Evolutionary conservation across 2,113 vertebrate species (phyloP), one percentile per base, ranked within the genome.

Genomic region (Thermophis baileyi): DNA sequence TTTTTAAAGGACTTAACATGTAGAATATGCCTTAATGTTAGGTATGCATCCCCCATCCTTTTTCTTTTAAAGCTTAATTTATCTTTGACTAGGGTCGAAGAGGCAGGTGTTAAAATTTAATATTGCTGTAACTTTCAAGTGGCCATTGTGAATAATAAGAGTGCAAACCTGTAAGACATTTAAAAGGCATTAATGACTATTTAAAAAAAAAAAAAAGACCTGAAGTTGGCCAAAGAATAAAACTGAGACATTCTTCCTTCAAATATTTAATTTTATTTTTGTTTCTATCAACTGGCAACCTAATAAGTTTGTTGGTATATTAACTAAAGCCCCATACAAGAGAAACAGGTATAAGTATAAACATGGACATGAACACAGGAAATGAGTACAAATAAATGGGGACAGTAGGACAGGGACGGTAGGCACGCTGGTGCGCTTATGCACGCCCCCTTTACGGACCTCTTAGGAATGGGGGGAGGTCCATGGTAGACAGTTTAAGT

Each of bases 81-180:
- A 54, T 88, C 49, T 88, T 88, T 46, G 40, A 74, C 89, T 69
- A 25, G 7, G 11, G 86, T 88, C 27, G 27, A 24, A 57, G 86
- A 74, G 51, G 49, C 40, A 69, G 86, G 91, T 88, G 86, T 88
- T 92, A 60, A 88, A 92, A 88, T 92, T 92, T 92, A 92, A 88
- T 92, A 63, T 81, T 53, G 91, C 91, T 53, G 46, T 88, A 92
- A 92, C 86, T 69, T 89, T 85, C 49, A 74, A 93, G 27, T 14
- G 49, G 35, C 51, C 51, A 20, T 55, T 14, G 6, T 91, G 89
- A 87, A 93, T 30, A 14, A 60, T 74, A 91, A 93, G 47, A 30
- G 49, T 14, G 18, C 57, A 27, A 81, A 91, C 40, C 30, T 27
- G 50, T 46, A 27, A 88, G 49, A 49, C 57, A 88, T 91, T 91